Percentiles rank a stretch among this genome's conserved stretches.
Conservation (phyloP, 2,797 vertebrate genomes). For the Melanotaenia maccullochi region DNA sequence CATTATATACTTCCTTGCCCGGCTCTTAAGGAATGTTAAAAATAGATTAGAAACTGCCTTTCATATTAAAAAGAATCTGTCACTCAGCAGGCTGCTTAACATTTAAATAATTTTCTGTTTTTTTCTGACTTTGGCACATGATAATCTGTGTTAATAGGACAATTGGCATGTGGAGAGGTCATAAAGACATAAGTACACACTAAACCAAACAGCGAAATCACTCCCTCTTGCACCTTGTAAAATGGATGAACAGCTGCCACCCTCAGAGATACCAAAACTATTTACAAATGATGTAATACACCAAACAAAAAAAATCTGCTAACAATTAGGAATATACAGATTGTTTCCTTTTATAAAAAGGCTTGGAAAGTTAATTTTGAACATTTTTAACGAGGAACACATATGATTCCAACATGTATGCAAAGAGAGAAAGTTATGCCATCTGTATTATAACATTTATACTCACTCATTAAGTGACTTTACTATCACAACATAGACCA, state of each 20-base stretch:
- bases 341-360: neutral
- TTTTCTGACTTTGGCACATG: conserved; percentile 32
- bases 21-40: neutral
- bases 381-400: neutral
- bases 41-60: neutral
- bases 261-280: conserved; percentile 25
- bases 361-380: neutral
- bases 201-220: conserved; percentile 41
- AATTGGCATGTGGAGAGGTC: conserved; percentile 47
- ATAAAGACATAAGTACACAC: conserved; percentile 40
- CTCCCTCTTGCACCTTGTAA: conserved; percentile 55
- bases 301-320: conserved; percentile 2
- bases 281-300: neutral
- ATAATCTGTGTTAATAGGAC: conserved; percentile 49
- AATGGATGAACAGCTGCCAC: conserved; percentile 39
- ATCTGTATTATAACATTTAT: neutral
- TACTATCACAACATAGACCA: neutral
- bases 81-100: conserved; percentile 14
- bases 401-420: neutral
- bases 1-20: neutral
- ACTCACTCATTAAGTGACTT: neutral
- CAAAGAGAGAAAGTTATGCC: neutral
- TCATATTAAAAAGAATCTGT: conserved; percentile 19
- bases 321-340: neutral
- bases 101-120: conserved; percentile 29